A percentile compares a stretch with the other conserved stretches of the same genome.
phyloP scores from a whole-genome alignment of 2,888 invertebrate genomes.

The Halocaridina rubra region DNA sequence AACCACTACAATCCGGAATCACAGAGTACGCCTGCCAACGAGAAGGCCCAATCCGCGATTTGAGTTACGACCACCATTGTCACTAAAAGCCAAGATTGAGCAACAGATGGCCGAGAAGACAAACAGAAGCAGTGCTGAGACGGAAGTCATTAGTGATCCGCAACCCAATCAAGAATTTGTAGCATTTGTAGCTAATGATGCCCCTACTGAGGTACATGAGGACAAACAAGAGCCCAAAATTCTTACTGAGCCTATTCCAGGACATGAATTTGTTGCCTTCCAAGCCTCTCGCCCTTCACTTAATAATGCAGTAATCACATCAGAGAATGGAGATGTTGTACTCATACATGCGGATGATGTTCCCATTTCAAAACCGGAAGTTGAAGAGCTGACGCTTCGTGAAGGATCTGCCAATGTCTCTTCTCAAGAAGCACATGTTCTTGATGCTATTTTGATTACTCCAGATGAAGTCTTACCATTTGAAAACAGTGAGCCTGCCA shows the following conservation, averaged over 20 bases:
- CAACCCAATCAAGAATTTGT: constrained; percentile 27
- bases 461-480: constrained; percentile 14
- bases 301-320: constrained; percentile 28
- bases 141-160: constrained; percentile 19
- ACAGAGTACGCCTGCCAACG: background rate
- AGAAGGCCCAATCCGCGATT: background rate
- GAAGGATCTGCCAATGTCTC: background rate
- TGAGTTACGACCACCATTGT: background rate
- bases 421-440: background rate
- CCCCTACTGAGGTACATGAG: background rate
- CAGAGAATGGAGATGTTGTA: constrained; percentile 18
- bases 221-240: constrained; percentile 15
- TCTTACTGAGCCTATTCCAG: constrained; percentile 38
- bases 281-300: background rate
- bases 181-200: background rate
- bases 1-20: background rate
- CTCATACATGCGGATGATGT: background rate
- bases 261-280: constrained; percentile 48
- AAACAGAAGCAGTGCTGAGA: background rate
- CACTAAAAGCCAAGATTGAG: background rate
- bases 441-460: background rate
- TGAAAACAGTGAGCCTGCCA: background rate
- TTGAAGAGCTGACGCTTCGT: background rate
- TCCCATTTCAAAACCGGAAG: background rate
- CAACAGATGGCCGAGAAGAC: background rate